These are phyloP conservation scores for Sipunculus nudus DNA, from an alignment of 2,888 invertebrate species.

Conservation along the genomic window DNA sequence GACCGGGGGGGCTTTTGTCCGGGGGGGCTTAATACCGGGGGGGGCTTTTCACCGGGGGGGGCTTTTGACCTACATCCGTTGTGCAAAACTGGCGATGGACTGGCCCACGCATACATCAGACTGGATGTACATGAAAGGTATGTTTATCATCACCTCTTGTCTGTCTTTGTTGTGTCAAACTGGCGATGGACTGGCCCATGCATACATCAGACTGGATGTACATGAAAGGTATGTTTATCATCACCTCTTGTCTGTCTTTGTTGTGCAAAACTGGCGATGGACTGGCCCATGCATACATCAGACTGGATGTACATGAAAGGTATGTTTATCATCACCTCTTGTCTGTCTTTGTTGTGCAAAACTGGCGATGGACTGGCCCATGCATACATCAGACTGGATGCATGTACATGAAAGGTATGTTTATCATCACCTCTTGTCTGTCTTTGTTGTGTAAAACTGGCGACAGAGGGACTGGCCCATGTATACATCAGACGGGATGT, in stretches of 20 bases:
- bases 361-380: constrained; percentile 65
- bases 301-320: constrained; percentile 62
- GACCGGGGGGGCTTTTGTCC: no score
- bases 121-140: constrained; percentile 63
- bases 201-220: constrained; percentile 23
- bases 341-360: constrained; percentile 63
- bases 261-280: constrained; percentile 66
- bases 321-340: constrained; percentile 45
- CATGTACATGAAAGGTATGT: constrained; percentile 60
- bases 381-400: constrained; percentile 63
- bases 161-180: background rate
- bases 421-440: background rate
- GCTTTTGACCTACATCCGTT: no score
- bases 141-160: background rate
- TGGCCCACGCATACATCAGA: constrained; percentile 64
- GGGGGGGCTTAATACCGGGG: no score
- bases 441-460: no score
- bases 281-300: constrained; percentile 63
- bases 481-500: no score
- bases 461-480: no score
- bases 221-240: constrained; percentile 14
- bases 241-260: constrained; percentile 50
- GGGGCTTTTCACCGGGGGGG: no score
- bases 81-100: constrained; percentile 66
- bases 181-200: constrained; percentile 18